Percentiles rank a stretch among this genome's conserved stretches.
Evolutionary conservation across 2,888 invertebrate genomes (phyloP).

Genomic region (Autographa gamma): DNA sequence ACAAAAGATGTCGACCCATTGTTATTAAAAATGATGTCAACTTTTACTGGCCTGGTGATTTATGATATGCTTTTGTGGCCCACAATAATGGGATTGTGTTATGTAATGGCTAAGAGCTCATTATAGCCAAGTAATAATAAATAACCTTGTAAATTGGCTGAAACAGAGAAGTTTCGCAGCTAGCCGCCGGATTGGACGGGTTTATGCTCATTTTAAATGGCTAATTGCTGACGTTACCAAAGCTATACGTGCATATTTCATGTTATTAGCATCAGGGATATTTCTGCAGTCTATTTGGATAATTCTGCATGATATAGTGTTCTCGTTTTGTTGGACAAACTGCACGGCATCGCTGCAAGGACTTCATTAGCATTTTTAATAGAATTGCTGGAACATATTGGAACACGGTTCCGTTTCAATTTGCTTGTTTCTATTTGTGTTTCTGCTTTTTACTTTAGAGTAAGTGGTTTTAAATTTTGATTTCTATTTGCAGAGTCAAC

Average conservation of each 20-base stretch:
- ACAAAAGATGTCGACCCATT: constrained; percentile 70
- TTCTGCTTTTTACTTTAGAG: constrained; percentile 11
- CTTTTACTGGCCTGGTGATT: constrained; percentile 75
- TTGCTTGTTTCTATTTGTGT: constrained; percentile 19
- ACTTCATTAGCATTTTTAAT: constrained; percentile 51
- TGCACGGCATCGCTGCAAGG: constrained; percentile 15
- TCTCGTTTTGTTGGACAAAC: constrained; percentile 32
- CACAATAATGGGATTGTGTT: constrained; percentile 76
- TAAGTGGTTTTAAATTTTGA: constrained; percentile 6
- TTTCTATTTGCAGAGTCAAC: background rate
- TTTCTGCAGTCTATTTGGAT: constrained; percentile 26
- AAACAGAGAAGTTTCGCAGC: constrained; percentile 51
- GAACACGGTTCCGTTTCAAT: constrained; percentile 30
- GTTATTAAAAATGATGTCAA: constrained; percentile 84
- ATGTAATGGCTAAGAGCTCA: constrained; percentile 76
- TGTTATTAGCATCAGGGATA: constrained; percentile 28
- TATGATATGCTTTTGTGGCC: constrained; percentile 72
- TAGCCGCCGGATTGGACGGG: constrained; percentile 31
- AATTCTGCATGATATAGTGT: constrained; percentile 26
- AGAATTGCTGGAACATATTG: constrained; percentile 20
- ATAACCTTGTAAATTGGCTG: constrained; percentile 64
- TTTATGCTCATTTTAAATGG: constrained; percentile 55
- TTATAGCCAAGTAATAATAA: constrained; percentile 72
- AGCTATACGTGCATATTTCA: constrained; percentile 40
- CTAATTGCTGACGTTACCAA: constrained; percentile 45